A percentile compares a stretch with the other conserved stretches of the same genome.
Conservation (phyloP, 1,140 invertebrate species). For the Glomeris maerens region DNA sequence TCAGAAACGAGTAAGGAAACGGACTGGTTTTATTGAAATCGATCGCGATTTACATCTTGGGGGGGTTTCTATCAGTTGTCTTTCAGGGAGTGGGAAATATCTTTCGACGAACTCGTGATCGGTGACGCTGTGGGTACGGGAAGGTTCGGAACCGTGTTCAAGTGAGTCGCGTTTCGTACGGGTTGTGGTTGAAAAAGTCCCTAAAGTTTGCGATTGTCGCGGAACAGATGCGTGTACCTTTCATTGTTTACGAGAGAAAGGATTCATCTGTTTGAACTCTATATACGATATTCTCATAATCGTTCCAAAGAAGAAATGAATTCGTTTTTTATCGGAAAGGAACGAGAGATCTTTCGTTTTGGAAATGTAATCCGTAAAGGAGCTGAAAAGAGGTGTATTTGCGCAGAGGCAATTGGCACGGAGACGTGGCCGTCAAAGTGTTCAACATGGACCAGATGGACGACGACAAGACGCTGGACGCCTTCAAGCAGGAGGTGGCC, state of each 20-base stretch:
- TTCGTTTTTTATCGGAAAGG: too few species aligned
- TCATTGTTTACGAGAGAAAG: too few species aligned
- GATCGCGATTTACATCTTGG: background rate
- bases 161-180: constrained; percentile 23
- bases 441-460: constrained; percentile 85
- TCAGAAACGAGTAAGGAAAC: constrained; percentile 66
- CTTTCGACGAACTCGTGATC: constrained; percentile 78
- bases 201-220: too few species aligned
- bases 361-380: too few species aligned
- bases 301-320: too few species aligned
- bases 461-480: constrained; percentile 79
- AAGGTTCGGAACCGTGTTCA: constrained; percentile 83
- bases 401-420: constrained; percentile 85
- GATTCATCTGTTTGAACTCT: too few species aligned
- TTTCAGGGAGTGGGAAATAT: constrained; percentile 94
- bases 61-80: constrained; percentile 41
- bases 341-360: too few species aligned
- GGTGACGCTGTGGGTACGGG: constrained; percentile 77
- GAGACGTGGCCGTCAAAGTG: constrained; percentile 95
- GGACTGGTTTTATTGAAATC: background rate
- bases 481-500: constrained; percentile 87
- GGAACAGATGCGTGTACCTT: too few species aligned
- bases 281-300: too few species aligned
- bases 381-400: too few species aligned
- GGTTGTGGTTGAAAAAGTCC: too few species aligned